A percentile compares a stretch with the other conserved stretches of the same genome.
Conservation (phyloP, 2,888 invertebrate genomes). For the Lithophane semibrunnea region DNA sequence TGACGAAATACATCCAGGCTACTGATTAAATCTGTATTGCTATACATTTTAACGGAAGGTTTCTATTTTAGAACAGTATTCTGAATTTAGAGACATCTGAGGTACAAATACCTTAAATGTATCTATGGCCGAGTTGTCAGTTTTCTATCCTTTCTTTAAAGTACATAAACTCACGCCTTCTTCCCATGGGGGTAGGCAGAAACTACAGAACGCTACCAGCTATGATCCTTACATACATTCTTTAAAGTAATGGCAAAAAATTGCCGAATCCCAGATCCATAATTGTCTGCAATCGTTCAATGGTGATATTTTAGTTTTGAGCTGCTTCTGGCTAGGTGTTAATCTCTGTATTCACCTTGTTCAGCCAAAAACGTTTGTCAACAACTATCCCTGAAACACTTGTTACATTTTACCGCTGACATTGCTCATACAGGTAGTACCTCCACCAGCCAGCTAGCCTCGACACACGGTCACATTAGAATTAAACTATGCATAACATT, state of each 20-base stretch:
- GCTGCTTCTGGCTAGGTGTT: background rate
- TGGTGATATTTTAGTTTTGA: background rate
- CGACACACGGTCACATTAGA: slow-evolving; percentile 49
- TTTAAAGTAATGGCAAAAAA: background rate
- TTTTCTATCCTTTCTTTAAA: background rate
- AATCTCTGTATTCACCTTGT: background rate
- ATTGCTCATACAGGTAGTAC: slow-evolving; percentile 43
- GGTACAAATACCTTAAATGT: no score
- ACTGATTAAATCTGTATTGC: slow-evolving; percentile 43
- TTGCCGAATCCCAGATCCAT: background rate
- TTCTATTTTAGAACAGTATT: slow-evolving; percentile 15
- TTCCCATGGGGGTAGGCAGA: no score
- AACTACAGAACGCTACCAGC: no score
- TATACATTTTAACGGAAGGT: slow-evolving; percentile 26
- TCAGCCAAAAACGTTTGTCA: slow-evolving; percentile 4
- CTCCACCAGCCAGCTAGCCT: slow-evolving; percentile 23
- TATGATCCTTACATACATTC: no score
- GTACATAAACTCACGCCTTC: no score
- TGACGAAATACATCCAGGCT: slow-evolving; percentile 53
- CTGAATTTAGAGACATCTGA: background rate
- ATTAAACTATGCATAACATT: slow-evolving; percentile 47
- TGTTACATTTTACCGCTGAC: slow-evolving; percentile 25
- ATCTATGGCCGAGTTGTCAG: background rate
- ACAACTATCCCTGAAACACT: slow-evolving; percentile 18
- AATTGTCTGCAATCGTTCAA: background rate